phyloP scores from a whole-genome alignment of 2,113 vertebrate genomes.

The Ellobius talpinus region DNA sequence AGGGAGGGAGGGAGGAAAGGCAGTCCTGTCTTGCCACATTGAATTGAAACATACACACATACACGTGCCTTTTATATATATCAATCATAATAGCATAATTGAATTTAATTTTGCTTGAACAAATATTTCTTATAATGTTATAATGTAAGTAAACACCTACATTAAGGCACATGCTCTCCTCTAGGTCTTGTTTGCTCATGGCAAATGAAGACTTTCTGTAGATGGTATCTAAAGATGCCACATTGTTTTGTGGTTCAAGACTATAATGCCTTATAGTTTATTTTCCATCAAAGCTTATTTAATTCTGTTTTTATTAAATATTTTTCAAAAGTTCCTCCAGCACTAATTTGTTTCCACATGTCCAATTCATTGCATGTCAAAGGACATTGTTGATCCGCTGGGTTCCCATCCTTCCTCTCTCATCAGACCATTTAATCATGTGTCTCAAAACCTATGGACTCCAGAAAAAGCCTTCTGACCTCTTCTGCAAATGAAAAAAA shows the following conservation, averaged over 20 bases:
- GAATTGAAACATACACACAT: not conserved
- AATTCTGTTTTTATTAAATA: not conserved
- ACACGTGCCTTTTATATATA: not conserved
- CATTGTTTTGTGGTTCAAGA: not conserved
- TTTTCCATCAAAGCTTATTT: slow-evolving; percentile 5
- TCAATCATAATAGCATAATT: not conserved
- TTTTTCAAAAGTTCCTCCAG: not conserved
- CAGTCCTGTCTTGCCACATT: not conserved
- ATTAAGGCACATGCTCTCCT: not conserved
- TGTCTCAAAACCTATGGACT: not conserved
- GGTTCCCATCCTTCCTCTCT: slow-evolving; percentile 3
- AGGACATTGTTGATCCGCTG: slow-evolving; percentile 21
- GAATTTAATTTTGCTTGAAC: slow-evolving; percentile 12
- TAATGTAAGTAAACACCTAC: not conserved
- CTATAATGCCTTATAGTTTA: not conserved
- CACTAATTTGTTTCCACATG: slow-evolving; percentile 41
- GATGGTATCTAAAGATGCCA: slow-evolving; percentile 34
- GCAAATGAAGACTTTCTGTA: slow-evolving; percentile 34
- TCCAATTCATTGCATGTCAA: slow-evolving; percentile 7
- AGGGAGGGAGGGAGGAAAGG: not conserved
- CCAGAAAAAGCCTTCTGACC: slow-evolving; percentile 22
- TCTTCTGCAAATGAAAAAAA: slow-evolving; percentile 21
- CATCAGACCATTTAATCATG: not conserved
- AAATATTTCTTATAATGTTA: not conserved
- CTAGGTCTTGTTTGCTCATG: not conserved